Evolutionary conservation across 1,140 invertebrate species (phyloP).

Genomic region (Apis laboriosa): DNA sequence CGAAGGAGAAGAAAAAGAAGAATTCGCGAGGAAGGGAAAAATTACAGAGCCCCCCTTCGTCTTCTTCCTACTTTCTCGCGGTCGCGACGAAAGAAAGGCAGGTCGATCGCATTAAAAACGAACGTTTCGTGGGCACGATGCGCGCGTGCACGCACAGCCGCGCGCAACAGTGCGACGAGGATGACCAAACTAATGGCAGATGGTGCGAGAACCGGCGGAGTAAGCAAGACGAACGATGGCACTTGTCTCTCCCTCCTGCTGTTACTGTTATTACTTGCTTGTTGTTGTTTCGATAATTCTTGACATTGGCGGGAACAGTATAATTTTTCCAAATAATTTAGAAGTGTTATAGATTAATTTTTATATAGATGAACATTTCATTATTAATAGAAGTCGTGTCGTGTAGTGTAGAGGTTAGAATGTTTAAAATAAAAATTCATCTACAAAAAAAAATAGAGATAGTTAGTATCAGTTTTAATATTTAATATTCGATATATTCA

Average conservation of each 20-base stretch:
- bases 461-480: too few relatives aligned
- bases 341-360: neutral
- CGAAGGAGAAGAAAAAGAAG: neutral
- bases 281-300: conserved; percentile 36
- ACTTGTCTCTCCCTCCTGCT: conserved; percentile 67
- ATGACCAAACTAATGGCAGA: conserved; percentile 43
- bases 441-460: too few relatives aligned
- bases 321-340: neutral
- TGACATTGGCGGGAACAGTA: neutral
- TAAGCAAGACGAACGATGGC: conserved; percentile 41
- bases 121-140: conserved; percentile 37
- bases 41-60: neutral
- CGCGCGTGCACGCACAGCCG: conserved; percentile 49
- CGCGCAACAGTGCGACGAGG: conserved; percentile 7
- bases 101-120: conserved; percentile 53
- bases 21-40: conserved; percentile 12
- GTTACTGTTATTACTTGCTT: conserved; percentile 47
- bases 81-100: conserved; percentile 39
- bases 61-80: conserved; percentile 50
- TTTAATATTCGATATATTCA: neutral
- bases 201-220: conserved; percentile 34
- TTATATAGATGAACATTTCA: too few relatives aligned
- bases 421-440: too few relatives aligned
- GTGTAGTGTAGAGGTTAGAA: too few relatives aligned
- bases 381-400: too few relatives aligned